Percentiles rank a stretch among this genome's conserved stretches.
These are phyloP conservation scores for Strigamia crassipes DNA, from an alignment of 2,888 invertebrate genomes.

Conservation along the genomic window DNA sequence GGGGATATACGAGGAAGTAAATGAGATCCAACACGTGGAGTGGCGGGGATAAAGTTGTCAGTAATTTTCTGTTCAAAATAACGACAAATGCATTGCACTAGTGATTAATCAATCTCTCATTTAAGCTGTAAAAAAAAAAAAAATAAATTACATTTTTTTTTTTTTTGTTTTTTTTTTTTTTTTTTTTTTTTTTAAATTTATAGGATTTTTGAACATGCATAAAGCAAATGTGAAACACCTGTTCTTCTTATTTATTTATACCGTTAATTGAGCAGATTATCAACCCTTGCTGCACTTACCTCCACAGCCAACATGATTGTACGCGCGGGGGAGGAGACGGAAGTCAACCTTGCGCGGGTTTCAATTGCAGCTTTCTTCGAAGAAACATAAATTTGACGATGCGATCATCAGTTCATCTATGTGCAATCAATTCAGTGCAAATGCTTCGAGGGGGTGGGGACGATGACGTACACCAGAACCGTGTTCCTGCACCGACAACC, in stretches of 20 bases:
- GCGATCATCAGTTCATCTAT: slow-evolving; percentile 8
- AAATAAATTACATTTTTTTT: not conserved
- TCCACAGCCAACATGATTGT: slow-evolving; percentile 39
- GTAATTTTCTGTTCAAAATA: not conserved
- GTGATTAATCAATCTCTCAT: slow-evolving; percentile 1
- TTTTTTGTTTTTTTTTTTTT: not conserved
- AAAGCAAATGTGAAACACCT: not conserved
- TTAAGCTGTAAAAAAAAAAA: not conserved
- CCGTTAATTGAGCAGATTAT: not conserved
- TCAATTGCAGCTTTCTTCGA: not conserved
- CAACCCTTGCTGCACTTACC: slow-evolving; percentile 24
- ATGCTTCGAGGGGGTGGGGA: not conserved
- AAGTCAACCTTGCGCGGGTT: slow-evolving; percentile 29
- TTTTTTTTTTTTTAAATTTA: not conserved
- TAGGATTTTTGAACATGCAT: not conserved
- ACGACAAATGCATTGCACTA: not conserved
- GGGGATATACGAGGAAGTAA: not conserved
- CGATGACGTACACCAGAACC: slow-evolving; percentile 35
- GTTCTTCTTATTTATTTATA: not conserved
- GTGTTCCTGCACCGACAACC: slow-evolving; percentile 11
- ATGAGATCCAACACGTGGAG: not conserved
- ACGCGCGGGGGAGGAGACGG: slow-evolving; percentile 42
- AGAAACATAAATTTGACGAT: slow-evolving; percentile 1
- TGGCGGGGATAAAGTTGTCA: not conserved
- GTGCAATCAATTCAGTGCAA: slow-evolving; percentile 8